phyloP scores from a whole-genome alignment of 1,140 invertebrate species.

The Melitaea cinxia region DNA sequence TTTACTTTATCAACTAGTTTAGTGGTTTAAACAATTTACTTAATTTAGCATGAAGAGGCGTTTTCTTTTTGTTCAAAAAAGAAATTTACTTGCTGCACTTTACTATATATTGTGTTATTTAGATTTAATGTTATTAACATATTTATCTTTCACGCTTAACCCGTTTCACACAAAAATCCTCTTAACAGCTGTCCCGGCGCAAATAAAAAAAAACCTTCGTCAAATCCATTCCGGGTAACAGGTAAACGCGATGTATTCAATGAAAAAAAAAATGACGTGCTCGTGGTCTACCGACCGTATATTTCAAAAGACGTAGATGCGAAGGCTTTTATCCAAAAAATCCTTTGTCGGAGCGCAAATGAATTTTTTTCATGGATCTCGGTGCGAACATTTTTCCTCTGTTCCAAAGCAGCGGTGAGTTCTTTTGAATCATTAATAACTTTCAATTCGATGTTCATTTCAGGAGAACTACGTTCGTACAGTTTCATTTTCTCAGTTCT shows the following conservation, averaged over 20 bases:
- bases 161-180: constrained; percentile 3
- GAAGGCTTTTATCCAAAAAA: constrained; percentile 34
- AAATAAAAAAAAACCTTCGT: constrained; percentile 18
- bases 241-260: constrained; percentile 26
- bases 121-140: neutral
- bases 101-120: too few relatives aligned
- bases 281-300: constrained; percentile 27
- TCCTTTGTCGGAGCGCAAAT: constrained; percentile 38
- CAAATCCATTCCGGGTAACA: constrained; percentile 32
- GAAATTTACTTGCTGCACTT: too few relatives aligned
- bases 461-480: neutral
- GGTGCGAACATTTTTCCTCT: constrained; percentile 22
- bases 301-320: constrained; percentile 34
- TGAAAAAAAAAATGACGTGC: constrained; percentile 21
- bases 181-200: constrained; percentile 9
- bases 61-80: too few relatives aligned
- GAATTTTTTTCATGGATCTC: constrained; percentile 28
- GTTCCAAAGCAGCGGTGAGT: constrained; percentile 21
- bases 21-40: neutral
- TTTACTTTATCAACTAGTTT: neutral
- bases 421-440: constrained; percentile 37
- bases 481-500: neutral
- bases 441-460: constrained; percentile 27
- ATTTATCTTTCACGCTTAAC: constrained; percentile 12
- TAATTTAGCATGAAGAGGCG: neutral